Evolutionary conservation across 2,113 vertebrate genomes (phyloP).

Genomic region (Micronycteris hirsuta): DNA sequence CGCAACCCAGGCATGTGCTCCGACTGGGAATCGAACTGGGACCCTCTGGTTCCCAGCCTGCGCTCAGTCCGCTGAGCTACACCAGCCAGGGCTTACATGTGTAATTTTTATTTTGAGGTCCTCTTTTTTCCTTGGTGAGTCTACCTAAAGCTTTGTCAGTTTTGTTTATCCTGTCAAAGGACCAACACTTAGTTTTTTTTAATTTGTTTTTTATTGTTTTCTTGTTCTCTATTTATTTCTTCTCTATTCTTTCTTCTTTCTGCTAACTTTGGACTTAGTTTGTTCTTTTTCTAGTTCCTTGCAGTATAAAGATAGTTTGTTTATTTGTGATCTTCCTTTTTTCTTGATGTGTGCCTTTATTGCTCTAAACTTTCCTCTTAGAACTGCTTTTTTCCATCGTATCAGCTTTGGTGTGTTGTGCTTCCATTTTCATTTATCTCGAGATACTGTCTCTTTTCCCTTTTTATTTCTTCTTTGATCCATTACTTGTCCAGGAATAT

Average conservation of each 20-base stretch:
- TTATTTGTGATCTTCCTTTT: not conserved
- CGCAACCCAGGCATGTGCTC: no score
- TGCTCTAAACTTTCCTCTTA: not conserved
- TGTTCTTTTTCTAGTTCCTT: not conserved
- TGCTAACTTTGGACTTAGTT: not conserved
- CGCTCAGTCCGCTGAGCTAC: no score
- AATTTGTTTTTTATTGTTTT: not conserved
- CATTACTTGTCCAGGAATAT: not conserved
- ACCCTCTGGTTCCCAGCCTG: no score
- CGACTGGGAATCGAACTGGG: no score
- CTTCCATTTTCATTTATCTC: not conserved
- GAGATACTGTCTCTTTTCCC: not conserved
- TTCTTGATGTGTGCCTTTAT: not conserved
- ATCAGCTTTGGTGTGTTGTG: not conserved
- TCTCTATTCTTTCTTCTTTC: not conserved
- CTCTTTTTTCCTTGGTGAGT: not conserved
- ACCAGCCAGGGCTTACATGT: no score
- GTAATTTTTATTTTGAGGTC: not conserved
- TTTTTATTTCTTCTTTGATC: not conserved
- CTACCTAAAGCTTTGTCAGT: not conserved
- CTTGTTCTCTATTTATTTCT: not conserved
- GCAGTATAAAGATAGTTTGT: not conserved
- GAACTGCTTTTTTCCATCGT: not conserved
- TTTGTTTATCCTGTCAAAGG: not conserved
- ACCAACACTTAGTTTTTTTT: not conserved